Conservation (phyloP, 2,113 vertebrate genomes). For the Neomonachus schauinslandi region DNA sequence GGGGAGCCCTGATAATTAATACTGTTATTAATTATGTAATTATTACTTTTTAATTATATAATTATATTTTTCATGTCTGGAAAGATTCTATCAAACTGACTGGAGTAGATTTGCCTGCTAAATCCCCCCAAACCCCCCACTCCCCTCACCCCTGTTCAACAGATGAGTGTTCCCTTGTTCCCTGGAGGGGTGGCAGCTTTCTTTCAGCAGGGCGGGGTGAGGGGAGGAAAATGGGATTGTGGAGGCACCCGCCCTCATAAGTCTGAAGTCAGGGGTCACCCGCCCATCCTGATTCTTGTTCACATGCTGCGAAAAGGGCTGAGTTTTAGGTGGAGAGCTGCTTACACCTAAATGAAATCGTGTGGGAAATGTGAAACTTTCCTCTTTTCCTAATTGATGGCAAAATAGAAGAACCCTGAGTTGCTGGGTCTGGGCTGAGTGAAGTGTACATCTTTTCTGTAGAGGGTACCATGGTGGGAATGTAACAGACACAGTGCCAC, state of each 20-base stretch:
- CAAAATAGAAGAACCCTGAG: not conserved
- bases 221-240: not conserved
- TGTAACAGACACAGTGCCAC: not conserved
- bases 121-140: not conserved
- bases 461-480: not conserved
- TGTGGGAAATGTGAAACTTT: not conserved
- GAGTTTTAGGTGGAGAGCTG: no score
- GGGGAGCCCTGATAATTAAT: not conserved
- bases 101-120: not conserved
- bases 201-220: no score
- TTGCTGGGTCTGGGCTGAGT: not conserved
- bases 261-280: not conserved
- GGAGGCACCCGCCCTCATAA: accelerated
- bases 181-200: not conserved
- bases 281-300: no score
- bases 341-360: not conserved
- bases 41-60: no score
- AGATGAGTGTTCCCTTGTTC: not conserved
- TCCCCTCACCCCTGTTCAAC: accelerated
- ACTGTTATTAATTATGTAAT: not conserved
- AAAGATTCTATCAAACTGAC: not conserved
- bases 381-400: not conserved
- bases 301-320: not conserved
- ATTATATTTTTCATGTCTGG: not conserved
- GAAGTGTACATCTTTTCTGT: accelerated